Conservation (phyloP, 2,888 invertebrate genomes). For the Synanthedon formicaeformis region DNA sequence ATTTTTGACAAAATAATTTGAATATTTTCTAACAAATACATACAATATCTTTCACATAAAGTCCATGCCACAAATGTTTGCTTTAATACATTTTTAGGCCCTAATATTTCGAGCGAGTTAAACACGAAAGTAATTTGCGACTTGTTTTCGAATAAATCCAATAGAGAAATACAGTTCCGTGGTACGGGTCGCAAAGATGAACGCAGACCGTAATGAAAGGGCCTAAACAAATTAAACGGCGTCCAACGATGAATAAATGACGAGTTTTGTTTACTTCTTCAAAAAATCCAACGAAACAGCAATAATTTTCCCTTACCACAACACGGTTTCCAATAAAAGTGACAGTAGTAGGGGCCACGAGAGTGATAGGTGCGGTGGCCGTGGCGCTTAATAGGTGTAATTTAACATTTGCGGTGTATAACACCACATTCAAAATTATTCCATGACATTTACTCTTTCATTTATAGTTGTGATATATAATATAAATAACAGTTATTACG, state of each 20-base stretch:
- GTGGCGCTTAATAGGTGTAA: not conserved
- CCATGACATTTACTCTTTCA: no score
- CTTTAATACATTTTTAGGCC: no score
- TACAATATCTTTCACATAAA: no score
- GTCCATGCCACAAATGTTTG: no score
- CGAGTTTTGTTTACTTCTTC: conserved; percentile 12
- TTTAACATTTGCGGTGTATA: not conserved
- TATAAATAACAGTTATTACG: no score
- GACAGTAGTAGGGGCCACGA: not conserved
- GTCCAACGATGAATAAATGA: conserved; percentile 18
- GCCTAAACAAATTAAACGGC: conserved; percentile 20
- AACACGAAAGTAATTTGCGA: no score
- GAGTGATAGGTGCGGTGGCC: not conserved
- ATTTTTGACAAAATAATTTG: no score
- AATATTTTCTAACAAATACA: no score
- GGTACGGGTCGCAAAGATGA: not conserved
- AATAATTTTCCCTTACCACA: not conserved
- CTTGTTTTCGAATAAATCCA: not conserved
- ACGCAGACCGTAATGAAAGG: conserved; percentile 12
- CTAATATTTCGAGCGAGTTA: no score
- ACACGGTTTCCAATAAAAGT: not conserved
- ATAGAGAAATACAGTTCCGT: not conserved
- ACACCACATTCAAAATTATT: no score
- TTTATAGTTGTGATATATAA: no score
- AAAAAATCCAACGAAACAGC: not conserved